These are phyloP conservation scores for Neosalanx taihuensis DNA, from an alignment of 2,797 vertebrate genomes.

Conservation along the genomic window DNA sequence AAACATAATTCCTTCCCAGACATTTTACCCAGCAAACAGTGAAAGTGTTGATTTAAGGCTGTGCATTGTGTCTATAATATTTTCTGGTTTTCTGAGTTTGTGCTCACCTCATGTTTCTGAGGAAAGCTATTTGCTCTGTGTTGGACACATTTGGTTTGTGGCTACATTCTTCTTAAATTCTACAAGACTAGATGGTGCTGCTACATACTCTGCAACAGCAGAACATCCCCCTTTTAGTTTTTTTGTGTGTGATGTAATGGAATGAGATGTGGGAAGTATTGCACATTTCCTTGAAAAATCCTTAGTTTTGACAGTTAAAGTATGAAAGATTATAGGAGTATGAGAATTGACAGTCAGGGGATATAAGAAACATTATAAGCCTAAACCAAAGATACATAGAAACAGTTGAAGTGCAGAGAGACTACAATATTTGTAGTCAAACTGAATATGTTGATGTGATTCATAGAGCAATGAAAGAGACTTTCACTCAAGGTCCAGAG, in stretches of 20 bases:
- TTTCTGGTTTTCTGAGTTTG: slow-evolving; percentile 4
- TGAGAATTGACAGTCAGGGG: slow-evolving; percentile 42
- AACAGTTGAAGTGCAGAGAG: slow-evolving; percentile 30
- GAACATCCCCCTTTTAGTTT: not conserved
- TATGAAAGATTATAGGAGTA: slow-evolving; percentile 44
- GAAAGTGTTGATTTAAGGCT: not conserved
- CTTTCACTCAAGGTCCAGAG: slow-evolving; percentile 18
- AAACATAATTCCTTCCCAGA: not conserved
- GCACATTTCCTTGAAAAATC: slow-evolving; percentile 18
- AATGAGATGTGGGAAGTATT: slow-evolving; percentile 2
- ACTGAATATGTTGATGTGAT: slow-evolving; percentile 24
- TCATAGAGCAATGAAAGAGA: slow-evolving; percentile 27
- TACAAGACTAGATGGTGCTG: too few relatives aligned
- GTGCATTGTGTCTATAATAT: not conserved
- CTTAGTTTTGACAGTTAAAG: slow-evolving; percentile 39
- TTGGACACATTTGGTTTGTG: too few relatives aligned
- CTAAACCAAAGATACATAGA: slow-evolving; percentile 36
- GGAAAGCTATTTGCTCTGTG: slow-evolving; percentile 39
- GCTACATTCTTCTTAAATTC: too few relatives aligned
- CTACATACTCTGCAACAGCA: not conserved
- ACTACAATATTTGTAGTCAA: slow-evolving; percentile 18
- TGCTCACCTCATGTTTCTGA: slow-evolving; percentile 39
- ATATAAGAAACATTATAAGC: slow-evolving; percentile 35
- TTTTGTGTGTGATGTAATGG: not conserved
- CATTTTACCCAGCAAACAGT: not conserved